Evolutionary conservation across 2,888 invertebrate species (phyloP).

Genomic region (Andrena bucephala): DNA sequence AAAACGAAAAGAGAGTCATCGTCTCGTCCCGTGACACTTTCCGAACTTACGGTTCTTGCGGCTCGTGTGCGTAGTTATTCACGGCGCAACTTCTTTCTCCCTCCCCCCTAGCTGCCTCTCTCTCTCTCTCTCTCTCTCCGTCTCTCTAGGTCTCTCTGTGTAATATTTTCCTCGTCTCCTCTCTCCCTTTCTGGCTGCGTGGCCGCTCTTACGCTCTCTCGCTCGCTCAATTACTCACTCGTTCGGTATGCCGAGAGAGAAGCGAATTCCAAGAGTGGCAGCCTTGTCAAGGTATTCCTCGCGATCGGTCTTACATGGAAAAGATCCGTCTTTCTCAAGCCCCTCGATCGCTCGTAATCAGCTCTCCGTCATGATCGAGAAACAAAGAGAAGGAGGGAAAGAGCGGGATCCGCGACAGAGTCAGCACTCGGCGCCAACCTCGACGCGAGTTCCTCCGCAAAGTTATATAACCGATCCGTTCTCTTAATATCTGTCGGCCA

Average conservation of each 20-base stretch:
- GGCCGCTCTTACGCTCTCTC: constrained; percentile 7
- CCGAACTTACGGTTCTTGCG: constrained; percentile 46
- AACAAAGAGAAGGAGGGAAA: background rate
- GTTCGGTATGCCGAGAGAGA: constrained; percentile 62
- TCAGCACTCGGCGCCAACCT: background rate
- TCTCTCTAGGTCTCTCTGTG: constrained; percentile 9
- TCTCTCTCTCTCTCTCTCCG: background rate
- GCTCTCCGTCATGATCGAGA: background rate
- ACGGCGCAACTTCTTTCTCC: constrained; percentile 9
- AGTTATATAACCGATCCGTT: constrained; percentile 21
- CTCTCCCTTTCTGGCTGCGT: background rate
- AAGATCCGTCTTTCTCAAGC: constrained; percentile 42
- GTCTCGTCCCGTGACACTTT: constrained; percentile 40
- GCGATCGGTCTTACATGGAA: constrained; percentile 57
- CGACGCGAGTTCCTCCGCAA: background rate
- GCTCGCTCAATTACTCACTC: constrained; percentile 49
- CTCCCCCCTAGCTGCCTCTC: background rate
- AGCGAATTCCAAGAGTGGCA: constrained; percentile 72
- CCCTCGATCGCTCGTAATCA: constrained; percentile 25
- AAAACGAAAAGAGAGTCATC: constrained; percentile 32
- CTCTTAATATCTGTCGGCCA: constrained; percentile 2
- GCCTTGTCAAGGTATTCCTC: constrained; percentile 75
- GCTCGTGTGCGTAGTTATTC: constrained; percentile 33
- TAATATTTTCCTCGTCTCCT: constrained; percentile 20
- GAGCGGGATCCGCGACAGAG: background rate